Evolutionary conservation across 2,888 invertebrate genomes (phyloP).

Genomic region (Troides oblongomaculatus): DNA sequence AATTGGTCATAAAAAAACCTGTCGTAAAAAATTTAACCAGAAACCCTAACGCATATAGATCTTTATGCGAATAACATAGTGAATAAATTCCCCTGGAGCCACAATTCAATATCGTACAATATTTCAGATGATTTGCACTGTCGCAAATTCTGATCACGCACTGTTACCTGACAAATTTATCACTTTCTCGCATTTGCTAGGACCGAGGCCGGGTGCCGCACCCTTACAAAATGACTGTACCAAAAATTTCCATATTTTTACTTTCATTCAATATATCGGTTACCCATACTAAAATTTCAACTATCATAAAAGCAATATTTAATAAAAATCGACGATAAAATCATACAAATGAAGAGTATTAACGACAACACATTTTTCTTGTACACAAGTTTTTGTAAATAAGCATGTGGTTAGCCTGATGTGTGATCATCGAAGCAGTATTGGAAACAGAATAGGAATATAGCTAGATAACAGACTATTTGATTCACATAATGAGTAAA

Average conservation of each 20-base stretch:
- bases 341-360: too few species aligned
- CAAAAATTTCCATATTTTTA: slow-evolving; percentile 35
- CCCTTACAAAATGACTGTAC: slow-evolving; percentile 33
- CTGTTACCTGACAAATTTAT: slow-evolving; percentile 74
- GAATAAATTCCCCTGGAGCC: slow-evolving; percentile 57
- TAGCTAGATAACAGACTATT: too few species aligned
- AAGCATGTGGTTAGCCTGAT: too few species aligned
- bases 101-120: slow-evolving; percentile 65
- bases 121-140: slow-evolving; percentile 65
- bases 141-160: slow-evolving; percentile 66
- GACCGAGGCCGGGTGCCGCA: slow-evolving; percentile 39
- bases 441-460: too few species aligned
- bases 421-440: too few species aligned
- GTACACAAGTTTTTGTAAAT: too few species aligned
- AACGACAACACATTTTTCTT: too few species aligned
- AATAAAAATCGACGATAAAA: neutral
- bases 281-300: slow-evolving; percentile 4
- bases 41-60: slow-evolving; percentile 32
- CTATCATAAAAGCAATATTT: neutral
- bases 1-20: slow-evolving; percentile 40
- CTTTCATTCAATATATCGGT: slow-evolving; percentile 23
- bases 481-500: too few species aligned
- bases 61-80: slow-evolving; percentile 36
- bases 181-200: slow-evolving; percentile 59
- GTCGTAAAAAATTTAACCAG: slow-evolving; percentile 35